Conservation (phyloP, 2,113 vertebrate genomes). For the Nothocercus nigrocapillus region DNA sequence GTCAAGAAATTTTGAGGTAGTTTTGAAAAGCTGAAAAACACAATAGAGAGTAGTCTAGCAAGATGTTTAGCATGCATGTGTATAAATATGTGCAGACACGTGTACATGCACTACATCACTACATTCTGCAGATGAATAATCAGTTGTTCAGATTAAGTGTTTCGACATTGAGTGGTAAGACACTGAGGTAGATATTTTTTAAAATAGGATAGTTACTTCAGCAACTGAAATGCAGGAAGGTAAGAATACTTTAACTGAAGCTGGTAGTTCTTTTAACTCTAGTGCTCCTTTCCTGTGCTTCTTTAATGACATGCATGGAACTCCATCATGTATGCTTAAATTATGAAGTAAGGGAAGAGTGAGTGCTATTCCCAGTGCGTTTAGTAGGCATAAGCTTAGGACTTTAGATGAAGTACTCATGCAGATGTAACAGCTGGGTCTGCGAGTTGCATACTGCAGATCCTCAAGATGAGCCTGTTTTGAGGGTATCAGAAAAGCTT, state of each 20-base stretch:
- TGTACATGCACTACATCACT: neutral
- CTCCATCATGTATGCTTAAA: neutral
- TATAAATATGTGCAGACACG: neutral
- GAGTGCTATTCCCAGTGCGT: neutral
- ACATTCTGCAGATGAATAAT: neutral
- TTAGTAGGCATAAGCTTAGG: neutral
- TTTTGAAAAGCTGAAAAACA: neutral
- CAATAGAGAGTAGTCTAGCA: neutral
- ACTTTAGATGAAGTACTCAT: neutral
- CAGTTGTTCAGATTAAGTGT: neutral
- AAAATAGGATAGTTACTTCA: neutral
- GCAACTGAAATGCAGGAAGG: neutral
- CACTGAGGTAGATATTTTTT: neutral
- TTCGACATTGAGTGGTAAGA: neutral
- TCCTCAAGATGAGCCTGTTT: neutral
- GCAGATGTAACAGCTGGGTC: neutral
- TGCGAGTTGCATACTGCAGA: neutral
- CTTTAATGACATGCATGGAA: neutral
- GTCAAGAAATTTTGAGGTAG: neutral
- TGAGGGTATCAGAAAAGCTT: neutral
- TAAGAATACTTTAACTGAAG: neutral
- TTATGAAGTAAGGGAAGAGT: neutral
- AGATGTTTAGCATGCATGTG: neutral
- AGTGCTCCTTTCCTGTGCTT: too few relatives aligned
- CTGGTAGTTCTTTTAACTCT: neutral